Conservation (phyloP, 2,797 vertebrate species). For the Eulemur rubriventer region DNA sequence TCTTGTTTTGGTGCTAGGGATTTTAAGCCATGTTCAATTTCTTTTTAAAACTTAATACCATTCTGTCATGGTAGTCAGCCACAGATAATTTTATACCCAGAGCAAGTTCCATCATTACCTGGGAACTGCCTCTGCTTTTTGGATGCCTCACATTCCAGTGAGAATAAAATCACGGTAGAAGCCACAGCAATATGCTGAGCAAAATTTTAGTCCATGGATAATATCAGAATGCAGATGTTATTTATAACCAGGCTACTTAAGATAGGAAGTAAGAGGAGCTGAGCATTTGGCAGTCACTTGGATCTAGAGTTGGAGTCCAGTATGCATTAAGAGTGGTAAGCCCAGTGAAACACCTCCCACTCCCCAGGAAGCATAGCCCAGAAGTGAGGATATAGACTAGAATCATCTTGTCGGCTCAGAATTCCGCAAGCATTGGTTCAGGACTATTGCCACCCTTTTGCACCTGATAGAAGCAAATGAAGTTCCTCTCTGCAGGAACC, state of each 20-base stretch:
- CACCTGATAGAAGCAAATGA: neutral
- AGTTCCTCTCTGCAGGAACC: neutral
- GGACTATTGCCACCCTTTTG: neutral
- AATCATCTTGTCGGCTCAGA: neutral
- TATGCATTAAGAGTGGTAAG: neutral
- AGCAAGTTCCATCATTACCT: neutral
- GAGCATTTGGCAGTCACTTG: neutral
- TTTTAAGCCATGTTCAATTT: neutral
- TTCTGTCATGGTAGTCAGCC: neutral
- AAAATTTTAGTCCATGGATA: neutral
- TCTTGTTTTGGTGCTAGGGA: neutral
- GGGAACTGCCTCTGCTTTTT: neutral
- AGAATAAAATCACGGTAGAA: conserved; percentile 8
- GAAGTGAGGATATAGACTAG: neutral
- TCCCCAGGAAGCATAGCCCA: neutral
- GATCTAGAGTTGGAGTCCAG: neutral
- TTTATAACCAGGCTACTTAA: neutral
- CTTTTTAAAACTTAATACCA: neutral
- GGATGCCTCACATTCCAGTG: neutral
- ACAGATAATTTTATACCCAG: neutral
- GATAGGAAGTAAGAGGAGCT: neutral
- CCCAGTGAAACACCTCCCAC: neutral
- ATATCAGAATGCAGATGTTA: neutral
- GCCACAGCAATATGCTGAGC: neutral
- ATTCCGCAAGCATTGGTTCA: neutral